Conservation (phyloP, 2,113 vertebrate species). For the Cervus canadensis region DNA sequence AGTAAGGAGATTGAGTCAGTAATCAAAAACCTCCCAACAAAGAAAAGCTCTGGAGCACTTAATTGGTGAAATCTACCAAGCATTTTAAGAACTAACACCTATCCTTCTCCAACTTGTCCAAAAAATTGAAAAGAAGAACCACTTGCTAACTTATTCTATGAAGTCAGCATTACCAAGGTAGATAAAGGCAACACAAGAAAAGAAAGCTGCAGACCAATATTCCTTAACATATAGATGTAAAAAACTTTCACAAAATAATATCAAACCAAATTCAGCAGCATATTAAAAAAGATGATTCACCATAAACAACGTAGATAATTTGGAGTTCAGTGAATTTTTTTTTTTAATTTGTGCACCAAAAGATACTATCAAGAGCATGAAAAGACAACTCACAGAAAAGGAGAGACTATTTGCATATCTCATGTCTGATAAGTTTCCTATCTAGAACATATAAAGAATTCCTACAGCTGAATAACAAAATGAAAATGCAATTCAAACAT, state of each 20-base stretch:
- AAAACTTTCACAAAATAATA: background rate
- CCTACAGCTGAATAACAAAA: background rate
- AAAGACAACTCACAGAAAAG: background rate
- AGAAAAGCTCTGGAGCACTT: background rate
- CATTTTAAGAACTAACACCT: background rate
- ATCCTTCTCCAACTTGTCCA: background rate
- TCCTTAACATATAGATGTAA: background rate
- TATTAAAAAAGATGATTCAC: background rate
- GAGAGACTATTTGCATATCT: background rate
- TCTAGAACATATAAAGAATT: background rate
- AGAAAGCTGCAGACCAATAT: background rate
- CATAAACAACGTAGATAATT: background rate
- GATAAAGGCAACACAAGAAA: background rate
- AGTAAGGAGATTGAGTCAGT: background rate
- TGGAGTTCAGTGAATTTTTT: background rate
- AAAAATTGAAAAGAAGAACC: background rate
- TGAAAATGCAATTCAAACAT: background rate
- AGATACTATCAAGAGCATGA: background rate
- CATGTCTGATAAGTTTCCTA: background rate
- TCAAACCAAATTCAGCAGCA: background rate
- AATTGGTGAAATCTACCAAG: background rate
- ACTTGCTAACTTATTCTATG: background rate
- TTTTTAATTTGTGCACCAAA: background rate
- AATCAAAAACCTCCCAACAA: background rate
- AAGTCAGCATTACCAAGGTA: background rate